These are phyloP conservation scores for Excalfactoria chinensis DNA, from an alignment of 2,113 vertebrate genomes.

Conservation along the genomic window DNA sequence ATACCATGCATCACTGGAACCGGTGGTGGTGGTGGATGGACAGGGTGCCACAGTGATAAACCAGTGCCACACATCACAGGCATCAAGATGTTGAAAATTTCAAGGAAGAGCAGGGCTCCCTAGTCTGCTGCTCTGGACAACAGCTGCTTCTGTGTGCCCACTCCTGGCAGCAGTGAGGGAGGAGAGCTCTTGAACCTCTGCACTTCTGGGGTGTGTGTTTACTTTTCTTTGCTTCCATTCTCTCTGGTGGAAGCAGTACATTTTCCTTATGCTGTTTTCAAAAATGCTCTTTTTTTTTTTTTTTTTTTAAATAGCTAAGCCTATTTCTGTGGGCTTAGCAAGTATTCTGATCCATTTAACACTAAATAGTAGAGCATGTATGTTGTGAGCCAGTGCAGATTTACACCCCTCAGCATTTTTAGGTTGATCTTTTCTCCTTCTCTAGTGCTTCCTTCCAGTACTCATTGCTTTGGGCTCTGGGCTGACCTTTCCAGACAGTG, in stretches of 20 bases:
- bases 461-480: not conserved
- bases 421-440: not conserved
- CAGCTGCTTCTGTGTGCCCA: not conserved
- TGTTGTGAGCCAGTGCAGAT: not conserved
- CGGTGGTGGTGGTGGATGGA: not conserved
- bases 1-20: not conserved
- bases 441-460: not conserved
- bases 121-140: not conserved
- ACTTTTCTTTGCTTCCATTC: not conserved
- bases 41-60: not conserved
- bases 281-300: not conserved
- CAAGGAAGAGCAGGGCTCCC: not conserved
- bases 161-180: not conserved
- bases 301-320: not conserved
- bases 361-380: no score
- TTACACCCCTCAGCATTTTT: not conserved
- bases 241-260: not conserved
- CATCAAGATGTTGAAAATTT: not conserved
- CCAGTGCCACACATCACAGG: not conserved
- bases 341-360: not conserved
- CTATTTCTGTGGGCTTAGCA: not conserved
- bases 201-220: not conserved
- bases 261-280: not conserved
- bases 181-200: not conserved
- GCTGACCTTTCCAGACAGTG: not conserved